Evolutionary conservation across 1,140 invertebrate genomes (phyloP).

Genomic region (Caerostris extrusa): DNA sequence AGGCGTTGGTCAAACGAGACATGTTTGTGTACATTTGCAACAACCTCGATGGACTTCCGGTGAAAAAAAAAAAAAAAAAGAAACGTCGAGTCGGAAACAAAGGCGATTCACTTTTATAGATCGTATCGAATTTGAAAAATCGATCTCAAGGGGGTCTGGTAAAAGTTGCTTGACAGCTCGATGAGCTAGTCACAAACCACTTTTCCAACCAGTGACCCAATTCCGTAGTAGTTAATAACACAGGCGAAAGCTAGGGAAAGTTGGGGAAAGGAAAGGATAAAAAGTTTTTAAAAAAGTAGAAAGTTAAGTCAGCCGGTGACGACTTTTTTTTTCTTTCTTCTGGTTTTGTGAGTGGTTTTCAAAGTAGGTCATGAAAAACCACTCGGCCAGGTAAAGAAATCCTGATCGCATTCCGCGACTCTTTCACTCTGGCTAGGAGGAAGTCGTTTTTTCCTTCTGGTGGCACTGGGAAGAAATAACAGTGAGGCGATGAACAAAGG

Average conservation of each 20-base stretch:
- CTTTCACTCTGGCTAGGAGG: slow-evolving; percentile 30
- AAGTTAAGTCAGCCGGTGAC: slow-evolving; percentile 34
- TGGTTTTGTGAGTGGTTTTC: not conserved
- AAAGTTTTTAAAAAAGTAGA: slow-evolving; percentile 10
- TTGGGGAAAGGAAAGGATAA: not conserved
- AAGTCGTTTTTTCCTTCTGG: not conserved
- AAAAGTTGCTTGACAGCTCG: slow-evolving; percentile 33
- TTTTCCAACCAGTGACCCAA: slow-evolving; percentile 56
- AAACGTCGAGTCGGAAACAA: too few relatives aligned
- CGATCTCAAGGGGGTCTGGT: not conserved
- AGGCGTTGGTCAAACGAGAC: slow-evolving; percentile 19
- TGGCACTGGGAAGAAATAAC: not conserved
- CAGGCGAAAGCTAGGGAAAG: slow-evolving; percentile 29
- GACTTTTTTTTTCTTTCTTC: slow-evolving; percentile 17
- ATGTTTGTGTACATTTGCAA: slow-evolving; percentile 5
- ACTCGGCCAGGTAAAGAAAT: slow-evolving; percentile 28
- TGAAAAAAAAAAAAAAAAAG: not conserved
- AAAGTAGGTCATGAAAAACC: slow-evolving; percentile 73
- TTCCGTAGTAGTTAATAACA: slow-evolving; percentile 58
- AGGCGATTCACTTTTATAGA: too few relatives aligned
- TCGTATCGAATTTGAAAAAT: not conserved
- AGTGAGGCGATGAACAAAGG: not conserved
- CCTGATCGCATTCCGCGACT: slow-evolving; percentile 36
- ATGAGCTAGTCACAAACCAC: slow-evolving; percentile 33
- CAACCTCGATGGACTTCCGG: not conserved